phyloP scores from a whole-genome alignment of 2,888 invertebrate species.

The Arrhopalites spinosus region DNA sequence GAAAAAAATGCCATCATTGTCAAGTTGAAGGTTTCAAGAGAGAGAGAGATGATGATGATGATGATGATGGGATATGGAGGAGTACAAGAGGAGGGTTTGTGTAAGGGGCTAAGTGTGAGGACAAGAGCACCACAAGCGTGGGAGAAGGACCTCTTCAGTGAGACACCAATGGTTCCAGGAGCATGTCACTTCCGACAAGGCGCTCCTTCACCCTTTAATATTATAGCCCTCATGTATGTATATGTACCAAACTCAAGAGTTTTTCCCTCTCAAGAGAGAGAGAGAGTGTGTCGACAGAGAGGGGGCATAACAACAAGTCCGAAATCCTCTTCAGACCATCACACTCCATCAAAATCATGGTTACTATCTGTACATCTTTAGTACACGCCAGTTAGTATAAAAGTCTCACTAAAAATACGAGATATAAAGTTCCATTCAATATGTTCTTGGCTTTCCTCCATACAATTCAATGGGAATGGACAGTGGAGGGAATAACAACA shows the following conservation, averaged over 20 bases:
- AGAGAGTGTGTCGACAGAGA: conserved; percentile 22
- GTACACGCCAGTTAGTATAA: no score
- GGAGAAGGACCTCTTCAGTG: conserved; percentile 50
- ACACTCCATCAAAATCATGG: conserved; percentile 26
- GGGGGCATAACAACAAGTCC: conserved; percentile 8
- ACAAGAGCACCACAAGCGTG: conserved; percentile 46
- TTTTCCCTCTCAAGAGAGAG: conserved; percentile 7
- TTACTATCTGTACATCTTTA: neutral
- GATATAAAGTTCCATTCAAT: neutral
- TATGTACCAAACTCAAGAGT: conserved; percentile 4
- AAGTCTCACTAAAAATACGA: no score
- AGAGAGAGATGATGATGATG: neutral
- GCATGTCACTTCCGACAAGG: conserved; percentile 53
- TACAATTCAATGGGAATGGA: neutral
- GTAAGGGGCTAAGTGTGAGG: neutral
- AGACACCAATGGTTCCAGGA: conserved; percentile 47
- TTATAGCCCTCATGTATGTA: conserved; percentile 37
- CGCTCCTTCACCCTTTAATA: conserved; percentile 44
- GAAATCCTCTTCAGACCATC: conserved; percentile 14
- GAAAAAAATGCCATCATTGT: no score
- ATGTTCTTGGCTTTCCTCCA: neutral
- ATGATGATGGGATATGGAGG: neutral
- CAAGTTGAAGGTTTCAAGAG: conserved; percentile 15
- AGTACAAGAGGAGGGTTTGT: neutral
- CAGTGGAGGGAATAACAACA: neutral